Evolutionary conservation across 2,113 vertebrate genomes (phyloP), one percentile per base, ranked within the genome.

Genomic region (Myrmophylax atrothorax): DNA sequence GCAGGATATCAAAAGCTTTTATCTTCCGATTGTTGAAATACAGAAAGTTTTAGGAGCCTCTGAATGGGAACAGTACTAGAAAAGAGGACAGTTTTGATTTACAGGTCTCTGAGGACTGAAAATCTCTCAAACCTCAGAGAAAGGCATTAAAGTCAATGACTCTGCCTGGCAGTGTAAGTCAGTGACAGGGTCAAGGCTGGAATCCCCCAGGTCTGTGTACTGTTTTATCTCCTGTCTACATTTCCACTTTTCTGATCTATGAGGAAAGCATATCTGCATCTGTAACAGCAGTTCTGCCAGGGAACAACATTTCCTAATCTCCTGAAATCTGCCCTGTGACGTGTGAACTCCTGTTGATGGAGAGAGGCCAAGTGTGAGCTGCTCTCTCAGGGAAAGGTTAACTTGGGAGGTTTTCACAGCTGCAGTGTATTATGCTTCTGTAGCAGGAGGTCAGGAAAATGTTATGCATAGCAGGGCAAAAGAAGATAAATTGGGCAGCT

Each of bases 81-180:
- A 90, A 53, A 89, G 33, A 26, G 94, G 76, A 55, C 47, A 20
- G 9, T 69, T 89, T 92, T 72, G 60, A 84, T 81, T 90, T 90
- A 63, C 73, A 37, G 29, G 40, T 84, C 60, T 93, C 68, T 18
- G 24, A 66, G 84, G 86, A 83, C 29, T 35, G 14, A 37, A 75
- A 84, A 92, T 62, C 60, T 95, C 19, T 92, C 60, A 94, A 47
- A 58, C 60, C 23, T 75, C 44, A 15, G 77, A 91, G 76, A 89
- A 89, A 44, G 62, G 19, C 47, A n/a, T 86, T 92, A 37, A 87
- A 87, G 56, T 75, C 84, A 94, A 64, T 88, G 63, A 88, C 78
- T 77, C 26, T 78, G 40, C 62, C 62, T 93, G 76, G 66, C 86
- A 77, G 11, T 23, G 18, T 33, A 68, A 82, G 80, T 89, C 93